Evolutionary conservation across 2,888 invertebrate species (phyloP).

Genomic region (Atrina japonica): DNA sequence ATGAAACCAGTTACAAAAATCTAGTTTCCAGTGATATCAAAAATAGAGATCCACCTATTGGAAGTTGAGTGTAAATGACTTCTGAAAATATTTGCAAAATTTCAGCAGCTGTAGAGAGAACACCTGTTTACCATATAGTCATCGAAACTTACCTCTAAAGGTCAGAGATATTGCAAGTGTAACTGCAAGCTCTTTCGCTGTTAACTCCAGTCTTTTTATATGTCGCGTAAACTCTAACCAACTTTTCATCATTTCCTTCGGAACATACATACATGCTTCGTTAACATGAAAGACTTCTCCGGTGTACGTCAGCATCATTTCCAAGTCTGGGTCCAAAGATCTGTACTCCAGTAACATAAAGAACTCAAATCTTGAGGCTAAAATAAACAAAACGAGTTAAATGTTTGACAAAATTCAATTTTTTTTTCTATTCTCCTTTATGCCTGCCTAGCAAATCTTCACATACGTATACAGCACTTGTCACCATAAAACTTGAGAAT

Average conservation of each 20-base stretch:
- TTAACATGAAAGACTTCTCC: conserved; percentile 42
- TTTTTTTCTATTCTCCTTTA: background rate
- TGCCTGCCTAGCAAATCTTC: too few species aligned
- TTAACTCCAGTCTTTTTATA: conserved; percentile 36
- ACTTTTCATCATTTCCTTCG: conserved; percentile 30
- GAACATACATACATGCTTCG: conserved; percentile 37
- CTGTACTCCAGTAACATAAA: conserved; percentile 40
- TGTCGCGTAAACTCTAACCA: conserved; percentile 39
- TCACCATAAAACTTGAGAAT: too few species aligned
- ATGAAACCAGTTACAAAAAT: too few species aligned
- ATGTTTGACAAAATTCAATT: background rate
- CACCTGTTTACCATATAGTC: too few species aligned
- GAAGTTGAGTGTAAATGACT: too few species aligned
- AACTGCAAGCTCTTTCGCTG: conserved; percentile 36
- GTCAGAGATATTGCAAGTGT: conserved; percentile 31
- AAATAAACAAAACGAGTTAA: background rate
- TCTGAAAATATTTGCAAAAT: too few species aligned
- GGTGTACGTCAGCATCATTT: conserved; percentile 33
- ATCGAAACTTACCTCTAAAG: conserved; percentile 24
- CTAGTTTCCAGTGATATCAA: too few species aligned
- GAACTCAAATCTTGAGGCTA: conserved; percentile 44
- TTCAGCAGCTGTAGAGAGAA: background rate
- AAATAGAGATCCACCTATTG: too few species aligned
- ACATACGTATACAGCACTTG: too few species aligned
- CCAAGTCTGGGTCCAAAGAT: conserved; percentile 31